Evolutionary conservation across 2,888 invertebrate genomes (phyloP).

Genomic region (Eilema depressum): DNA sequence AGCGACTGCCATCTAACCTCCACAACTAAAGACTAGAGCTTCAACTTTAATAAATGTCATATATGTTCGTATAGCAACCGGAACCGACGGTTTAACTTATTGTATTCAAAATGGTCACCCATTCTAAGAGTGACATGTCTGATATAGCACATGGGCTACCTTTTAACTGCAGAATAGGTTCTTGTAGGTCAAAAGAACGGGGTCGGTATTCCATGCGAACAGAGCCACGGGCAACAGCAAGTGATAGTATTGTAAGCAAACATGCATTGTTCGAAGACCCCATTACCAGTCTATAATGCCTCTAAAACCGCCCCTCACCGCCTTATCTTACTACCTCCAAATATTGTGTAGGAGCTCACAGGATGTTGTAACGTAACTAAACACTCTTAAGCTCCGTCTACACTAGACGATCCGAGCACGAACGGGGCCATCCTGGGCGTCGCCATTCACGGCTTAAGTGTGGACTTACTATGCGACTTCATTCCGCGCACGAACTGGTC

Average conservation of each 20-base stretch:
- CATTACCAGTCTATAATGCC: not conserved
- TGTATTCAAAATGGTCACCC: too few relatives aligned
- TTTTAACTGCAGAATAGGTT: not conserved
- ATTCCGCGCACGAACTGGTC: too few relatives aligned
- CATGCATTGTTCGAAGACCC: not conserved
- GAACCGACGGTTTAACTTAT: too few relatives aligned
- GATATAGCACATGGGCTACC: not conserved
- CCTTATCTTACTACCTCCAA: constrained; percentile 1
- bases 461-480: too few relatives aligned
- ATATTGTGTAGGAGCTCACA: constrained; percentile 7
- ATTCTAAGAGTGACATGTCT: too few relatives aligned
- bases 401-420: not conserved
- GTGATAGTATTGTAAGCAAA: not conserved
- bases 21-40: too few relatives aligned
- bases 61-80: too few relatives aligned
- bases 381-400: not conserved
- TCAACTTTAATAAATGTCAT: too few relatives aligned
- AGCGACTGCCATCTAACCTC: too few relatives aligned
- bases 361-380: not conserved
- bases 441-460: not conserved
- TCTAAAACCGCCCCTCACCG: not conserved
- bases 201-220: not conserved
- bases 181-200: not conserved
- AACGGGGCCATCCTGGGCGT: not conserved
- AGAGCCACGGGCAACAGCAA: not conserved